Percentiles rank a stretch among this genome's conserved stretches.
phyloP scores from a whole-genome alignment of 1,140 invertebrate species.

The Rhopalosiphum padi region DNA sequence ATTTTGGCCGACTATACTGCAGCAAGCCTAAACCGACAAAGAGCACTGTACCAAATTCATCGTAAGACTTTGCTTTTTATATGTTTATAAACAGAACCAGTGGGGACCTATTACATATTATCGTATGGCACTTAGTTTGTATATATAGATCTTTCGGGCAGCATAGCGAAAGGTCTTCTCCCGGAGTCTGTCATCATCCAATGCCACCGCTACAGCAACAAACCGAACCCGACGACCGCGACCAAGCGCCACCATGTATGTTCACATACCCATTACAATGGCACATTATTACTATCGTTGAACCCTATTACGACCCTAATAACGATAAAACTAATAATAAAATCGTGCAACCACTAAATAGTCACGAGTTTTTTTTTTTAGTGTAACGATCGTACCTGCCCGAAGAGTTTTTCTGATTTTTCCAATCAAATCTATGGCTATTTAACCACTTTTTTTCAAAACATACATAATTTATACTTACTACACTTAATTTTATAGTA shows the following conservation, averaged over 20 bases:
- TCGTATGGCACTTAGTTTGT: background rate
- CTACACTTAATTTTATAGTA: no score
- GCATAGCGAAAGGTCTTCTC: conserved; percentile 34
- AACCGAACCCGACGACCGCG: background rate
- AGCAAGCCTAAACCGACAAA: background rate
- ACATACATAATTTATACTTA: no score
- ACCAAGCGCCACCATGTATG: background rate
- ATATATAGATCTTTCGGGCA: conserved; percentile 8
- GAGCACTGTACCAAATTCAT: background rate
- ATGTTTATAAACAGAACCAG: background rate
- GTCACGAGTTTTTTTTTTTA: background rate
- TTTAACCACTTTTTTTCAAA: background rate
- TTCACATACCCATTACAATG: background rate
- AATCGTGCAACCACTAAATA: background rate
- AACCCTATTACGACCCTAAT: background rate
- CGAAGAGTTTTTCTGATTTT: background rate
- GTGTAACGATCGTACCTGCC: background rate
- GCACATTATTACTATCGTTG: background rate
- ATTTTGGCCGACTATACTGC: background rate
- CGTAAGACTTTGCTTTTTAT: conserved; percentile 49
- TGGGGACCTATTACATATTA: background rate
- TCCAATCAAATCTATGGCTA: background rate
- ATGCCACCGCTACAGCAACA: background rate
- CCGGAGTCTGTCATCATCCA: background rate
- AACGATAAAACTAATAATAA: background rate